These are phyloP conservation scores for Allophyes oxyacanthae DNA, from an alignment of 2,888 invertebrate species.

Conservation along the genomic window DNA sequence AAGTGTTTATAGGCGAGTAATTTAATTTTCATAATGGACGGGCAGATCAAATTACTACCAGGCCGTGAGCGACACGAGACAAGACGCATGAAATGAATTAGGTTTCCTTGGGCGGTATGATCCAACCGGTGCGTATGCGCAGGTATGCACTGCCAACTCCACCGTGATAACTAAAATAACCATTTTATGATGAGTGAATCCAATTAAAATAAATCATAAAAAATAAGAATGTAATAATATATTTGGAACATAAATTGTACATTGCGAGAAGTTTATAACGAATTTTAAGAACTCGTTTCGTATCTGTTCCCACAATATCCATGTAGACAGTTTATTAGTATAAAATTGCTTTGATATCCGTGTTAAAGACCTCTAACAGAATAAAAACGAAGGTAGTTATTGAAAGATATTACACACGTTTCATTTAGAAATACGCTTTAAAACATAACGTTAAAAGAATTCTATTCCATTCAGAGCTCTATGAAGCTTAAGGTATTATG, in stretches of 20 bases:
- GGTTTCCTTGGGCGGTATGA: slow-evolving; percentile 72
- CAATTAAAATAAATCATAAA: slow-evolving; percentile 55
- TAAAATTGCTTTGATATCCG: slow-evolving; percentile 62
- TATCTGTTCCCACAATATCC: slow-evolving; percentile 63
- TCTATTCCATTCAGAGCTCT: slow-evolving; percentile 23
- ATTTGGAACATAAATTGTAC: slow-evolving; percentile 54
- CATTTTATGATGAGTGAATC: slow-evolving; percentile 54
- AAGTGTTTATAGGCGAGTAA: slow-evolving; percentile 65
- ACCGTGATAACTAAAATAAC: slow-evolving; percentile 65
- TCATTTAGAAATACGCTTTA: slow-evolving; percentile 33
- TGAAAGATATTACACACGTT: slow-evolving; percentile 40
- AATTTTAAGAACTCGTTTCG: slow-evolving; percentile 57
- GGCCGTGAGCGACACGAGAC: slow-evolving; percentile 74
- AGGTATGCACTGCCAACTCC: slow-evolving; percentile 55
- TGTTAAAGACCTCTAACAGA: slow-evolving; percentile 56
- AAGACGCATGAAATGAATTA: slow-evolving; percentile 77
- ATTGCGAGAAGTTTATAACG: slow-evolving; percentile 52
- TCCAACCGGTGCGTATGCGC: slow-evolving; percentile 63
- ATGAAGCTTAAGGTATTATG: slow-evolving; percentile 28
- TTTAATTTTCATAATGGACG: slow-evolving; percentile 78
- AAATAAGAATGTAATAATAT: slow-evolving; percentile 37
- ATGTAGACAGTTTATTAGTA: slow-evolving; percentile 60
- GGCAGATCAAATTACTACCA: slow-evolving; percentile 76
- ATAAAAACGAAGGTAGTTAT: slow-evolving; percentile 45
- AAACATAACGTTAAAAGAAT: slow-evolving; percentile 28